Evolutionary conservation across 2,113 vertebrate genomes (phyloP).

Genomic region (Nicator chloris): DNA sequence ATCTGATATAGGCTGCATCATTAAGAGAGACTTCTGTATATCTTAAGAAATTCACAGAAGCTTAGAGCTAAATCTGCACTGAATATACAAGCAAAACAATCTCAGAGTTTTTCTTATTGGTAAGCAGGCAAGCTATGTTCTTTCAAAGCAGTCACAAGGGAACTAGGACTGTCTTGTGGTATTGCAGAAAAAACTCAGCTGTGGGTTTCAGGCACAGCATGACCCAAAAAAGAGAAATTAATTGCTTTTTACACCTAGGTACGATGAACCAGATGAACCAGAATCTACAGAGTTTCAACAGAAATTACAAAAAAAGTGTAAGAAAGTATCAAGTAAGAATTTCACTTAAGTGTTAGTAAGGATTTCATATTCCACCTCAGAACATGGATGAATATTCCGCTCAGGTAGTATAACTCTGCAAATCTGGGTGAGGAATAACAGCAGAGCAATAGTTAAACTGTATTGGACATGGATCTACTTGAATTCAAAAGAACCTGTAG

Average conservation of each 20-base stretch:
- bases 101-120: not conserved
- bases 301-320: not conserved
- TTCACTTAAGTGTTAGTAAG: not conserved
- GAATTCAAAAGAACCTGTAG: not conserved
- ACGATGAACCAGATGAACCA: not conserved
- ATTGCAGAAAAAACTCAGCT: not conserved
- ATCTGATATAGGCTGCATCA: not conserved
- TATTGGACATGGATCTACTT: not conserved
- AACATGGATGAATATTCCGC: not conserved
- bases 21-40: not conserved
- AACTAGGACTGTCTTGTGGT: not conserved
- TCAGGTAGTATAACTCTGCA: not conserved
- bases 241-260: not conserved
- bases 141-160: not conserved
- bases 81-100: not conserved
- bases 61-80: not conserved
- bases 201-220: not conserved
- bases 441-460: not conserved
- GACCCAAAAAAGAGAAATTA: not conserved
- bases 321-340: not conserved
- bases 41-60: not conserved
- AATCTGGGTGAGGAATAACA: not conserved
- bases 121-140: not conserved
- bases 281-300: not conserved
- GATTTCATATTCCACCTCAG: not conserved